phyloP scores from a whole-genome alignment of 2,113 vertebrate species.

The Azemiops feae region DNA sequence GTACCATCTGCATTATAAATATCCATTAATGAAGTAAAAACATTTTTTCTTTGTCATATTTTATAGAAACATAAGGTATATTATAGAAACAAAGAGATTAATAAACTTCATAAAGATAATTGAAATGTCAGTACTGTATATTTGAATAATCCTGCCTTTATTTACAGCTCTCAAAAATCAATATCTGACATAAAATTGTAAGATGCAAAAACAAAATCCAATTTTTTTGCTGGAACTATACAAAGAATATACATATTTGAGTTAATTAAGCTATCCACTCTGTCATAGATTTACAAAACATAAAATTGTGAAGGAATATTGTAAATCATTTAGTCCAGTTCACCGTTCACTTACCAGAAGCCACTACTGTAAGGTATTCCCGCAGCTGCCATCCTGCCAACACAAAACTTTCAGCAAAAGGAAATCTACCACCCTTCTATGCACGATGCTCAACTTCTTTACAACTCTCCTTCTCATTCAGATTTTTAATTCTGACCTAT shows the following conservation, averaged over 20 bases:
- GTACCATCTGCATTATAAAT: constrained; percentile 11
- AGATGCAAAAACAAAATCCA: constrained; percentile 23
- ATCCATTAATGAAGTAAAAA: constrained; percentile 25
- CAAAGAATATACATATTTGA: not conserved
- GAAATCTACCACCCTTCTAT: not conserved
- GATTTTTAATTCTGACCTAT: not conserved
- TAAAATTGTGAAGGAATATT: not conserved
- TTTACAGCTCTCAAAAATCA: not conserved
- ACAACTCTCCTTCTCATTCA: not conserved
- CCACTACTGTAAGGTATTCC: not conserved
- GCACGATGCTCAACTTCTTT: not conserved
- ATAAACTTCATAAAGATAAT: constrained; percentile 36
- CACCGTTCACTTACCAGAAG: not conserved
- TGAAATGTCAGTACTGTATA: constrained; percentile 12
- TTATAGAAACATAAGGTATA: constrained; percentile 14
- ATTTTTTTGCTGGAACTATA: not conserved
- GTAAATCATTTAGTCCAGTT: not conserved
- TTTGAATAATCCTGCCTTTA: constrained; percentile 29
- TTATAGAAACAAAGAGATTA: constrained; percentile 22
- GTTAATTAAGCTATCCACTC: not conserved
- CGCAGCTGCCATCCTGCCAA: not conserved
- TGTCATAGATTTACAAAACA: not conserved
- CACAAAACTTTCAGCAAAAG: not conserved
- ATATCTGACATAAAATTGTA: constrained; percentile 13
- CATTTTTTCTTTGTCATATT: constrained; percentile 5